Evolutionary conservation across 2,113 vertebrate species (phyloP), one percentile per base, ranked within the genome.

Genomic region (Microtus richardsoni): DNA sequence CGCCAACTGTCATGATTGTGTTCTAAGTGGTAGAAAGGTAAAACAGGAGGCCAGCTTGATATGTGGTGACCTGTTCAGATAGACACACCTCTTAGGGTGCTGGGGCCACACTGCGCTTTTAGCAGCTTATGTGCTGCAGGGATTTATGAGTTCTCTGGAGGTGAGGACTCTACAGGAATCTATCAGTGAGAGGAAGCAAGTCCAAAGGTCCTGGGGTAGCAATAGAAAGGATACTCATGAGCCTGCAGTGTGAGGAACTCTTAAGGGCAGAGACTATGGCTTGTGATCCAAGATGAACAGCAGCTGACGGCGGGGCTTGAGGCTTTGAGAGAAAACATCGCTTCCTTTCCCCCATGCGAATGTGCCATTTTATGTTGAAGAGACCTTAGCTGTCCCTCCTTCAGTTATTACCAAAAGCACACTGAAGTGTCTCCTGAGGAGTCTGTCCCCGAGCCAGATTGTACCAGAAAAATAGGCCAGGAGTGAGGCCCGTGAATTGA

Each of bases 241-340:
- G 47, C 19, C 36, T 33, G 22, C 79, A 16, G 28, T 28, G 4
- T 30, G 12, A 30, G 36, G 22, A n/a, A 14, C 14, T 14, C 26
- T 22, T 19, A 7, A n/a, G 71, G 62, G 19, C 70, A 41, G 88
- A 21, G 41, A 26, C 13, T 2, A n/a, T n/a, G 24, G 75, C 54
- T n/a, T n/a, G 19, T 11, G 3, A 33, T 47, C 28, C 26, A 36
- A 88, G 52, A 52, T 10, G 49, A 85, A 1, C 5, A 78, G 85
- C 39, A 49, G 28, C 62, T 14, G 7, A 6, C 5, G 13, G 0
- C 2, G 3, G 21, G 41, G 44, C 39, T 3, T 7, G 0, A n/a
- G 70, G 62, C 70, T 60, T 94, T 39, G n/a, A 36, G 39, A 36
- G 64, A 41, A 14, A 49, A 5, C 68, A 13, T 54, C 3, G 0